Evolutionary conservation across 2,888 invertebrate species (phyloP).

Genomic region (Epistrophe grossulariae): DNA sequence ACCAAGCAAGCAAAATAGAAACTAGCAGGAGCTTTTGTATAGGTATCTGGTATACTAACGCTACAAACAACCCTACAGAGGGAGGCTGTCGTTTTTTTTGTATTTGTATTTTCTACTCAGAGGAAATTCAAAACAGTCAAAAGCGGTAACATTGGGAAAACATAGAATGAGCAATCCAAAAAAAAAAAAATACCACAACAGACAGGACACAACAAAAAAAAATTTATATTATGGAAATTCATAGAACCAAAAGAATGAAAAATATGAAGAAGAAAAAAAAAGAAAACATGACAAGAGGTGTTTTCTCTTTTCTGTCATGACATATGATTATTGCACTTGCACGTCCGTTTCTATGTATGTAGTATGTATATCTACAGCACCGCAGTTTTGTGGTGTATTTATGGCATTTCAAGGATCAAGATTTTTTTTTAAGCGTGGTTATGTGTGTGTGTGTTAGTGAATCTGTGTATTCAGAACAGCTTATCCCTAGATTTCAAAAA

Average conservation of each 20-base stretch:
- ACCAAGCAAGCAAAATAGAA: constrained; percentile 51
- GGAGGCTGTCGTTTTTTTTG: constrained; percentile 46
- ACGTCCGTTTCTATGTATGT: constrained; percentile 58
- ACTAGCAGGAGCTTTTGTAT: constrained; percentile 25
- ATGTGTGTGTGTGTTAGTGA: not conserved
- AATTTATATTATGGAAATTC: constrained; percentile 74
- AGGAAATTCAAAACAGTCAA: constrained; percentile 46
- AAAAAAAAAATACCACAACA: constrained; percentile 6
- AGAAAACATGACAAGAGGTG: constrained; percentile 73
- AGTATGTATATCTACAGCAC: constrained; percentile 23
- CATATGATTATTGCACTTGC: constrained; percentile 76
- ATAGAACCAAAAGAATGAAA: constrained; percentile 48
- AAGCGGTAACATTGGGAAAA: constrained; percentile 48
- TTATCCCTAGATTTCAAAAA: not conserved
- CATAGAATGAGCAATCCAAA: constrained; percentile 12
- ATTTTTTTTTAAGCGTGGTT: constrained; percentile 12
- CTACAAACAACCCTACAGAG: constrained; percentile 25
- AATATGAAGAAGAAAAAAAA: constrained; percentile 1
- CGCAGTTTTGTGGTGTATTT: constrained; percentile 48
- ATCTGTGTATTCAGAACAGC: not conserved
- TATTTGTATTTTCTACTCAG: constrained; percentile 10
- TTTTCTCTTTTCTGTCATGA: constrained; percentile 72
- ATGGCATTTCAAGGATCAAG: constrained; percentile 34
- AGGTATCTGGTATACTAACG: not conserved
- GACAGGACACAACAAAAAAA: constrained; percentile 45